These are phyloP conservation scores for Dendrocincla tyrannina DNA, from an alignment of 2,797 vertebrate genomes.

Conservation along the genomic window DNA sequence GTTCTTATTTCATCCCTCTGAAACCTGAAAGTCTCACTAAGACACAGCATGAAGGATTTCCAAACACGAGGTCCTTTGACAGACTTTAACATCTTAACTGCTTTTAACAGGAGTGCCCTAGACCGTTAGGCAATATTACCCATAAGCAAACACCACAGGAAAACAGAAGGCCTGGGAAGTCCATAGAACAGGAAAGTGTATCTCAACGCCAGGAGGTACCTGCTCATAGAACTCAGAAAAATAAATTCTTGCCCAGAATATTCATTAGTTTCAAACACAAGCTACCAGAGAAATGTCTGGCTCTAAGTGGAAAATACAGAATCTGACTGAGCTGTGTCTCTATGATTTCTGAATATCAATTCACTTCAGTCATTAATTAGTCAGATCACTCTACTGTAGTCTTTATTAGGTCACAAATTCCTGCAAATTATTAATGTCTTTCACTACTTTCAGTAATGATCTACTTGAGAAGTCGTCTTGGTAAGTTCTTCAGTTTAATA, in stretches of 20 bases:
- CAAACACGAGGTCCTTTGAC: neutral
- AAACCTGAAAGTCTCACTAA: slow-evolving; percentile 6
- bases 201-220: neutral
- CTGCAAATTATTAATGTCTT: neutral
- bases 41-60: neutral
- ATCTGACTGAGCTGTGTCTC: neutral
- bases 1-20: neutral
- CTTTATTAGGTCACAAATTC: slow-evolving; percentile 6
- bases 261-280: neutral
- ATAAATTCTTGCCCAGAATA: neutral
- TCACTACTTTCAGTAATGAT: neutral
- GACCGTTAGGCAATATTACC: neutral
- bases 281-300: neutral
- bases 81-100: neutral
- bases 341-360: neutral
- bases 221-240: neutral
- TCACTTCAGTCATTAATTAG: neutral
- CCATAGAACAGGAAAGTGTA: neutral
- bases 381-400: neutral
- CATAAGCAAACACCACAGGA: neutral
- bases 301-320: neutral
- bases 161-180: neutral
- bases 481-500: neutral
- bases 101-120: neutral
- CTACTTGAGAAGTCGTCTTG: neutral